These are phyloP conservation scores for Tachysurus vachellii DNA, from an alignment of 2,113 vertebrate genomes.

Conservation along the genomic window DNA sequence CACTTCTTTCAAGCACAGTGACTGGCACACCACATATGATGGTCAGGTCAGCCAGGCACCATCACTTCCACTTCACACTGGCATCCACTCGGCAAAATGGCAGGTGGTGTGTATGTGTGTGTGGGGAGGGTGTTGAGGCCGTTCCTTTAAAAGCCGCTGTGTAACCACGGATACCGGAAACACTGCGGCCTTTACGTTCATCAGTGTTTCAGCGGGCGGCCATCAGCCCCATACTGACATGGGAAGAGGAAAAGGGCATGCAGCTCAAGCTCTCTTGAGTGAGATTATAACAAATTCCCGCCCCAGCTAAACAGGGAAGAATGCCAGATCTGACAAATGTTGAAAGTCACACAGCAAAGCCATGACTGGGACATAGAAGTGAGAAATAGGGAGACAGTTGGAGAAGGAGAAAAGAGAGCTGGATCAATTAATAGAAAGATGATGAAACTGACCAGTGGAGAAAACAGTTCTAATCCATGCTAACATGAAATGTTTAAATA, in stretches of 20 bases:
- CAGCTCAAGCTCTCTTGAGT: constrained; percentile 68
- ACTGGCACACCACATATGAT: background rate
- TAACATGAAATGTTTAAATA: background rate
- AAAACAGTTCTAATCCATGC: background rate
- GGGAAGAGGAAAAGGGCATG: constrained; percentile 61
- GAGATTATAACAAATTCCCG: constrained; percentile 67
- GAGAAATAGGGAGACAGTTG: background rate
- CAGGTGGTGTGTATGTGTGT: constrained; percentile 35
- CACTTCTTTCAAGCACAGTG: constrained; percentile 51
- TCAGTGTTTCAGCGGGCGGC: constrained; percentile 46
- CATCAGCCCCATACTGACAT: constrained; percentile 49
- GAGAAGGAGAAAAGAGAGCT: background rate
- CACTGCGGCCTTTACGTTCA: constrained; percentile 66
- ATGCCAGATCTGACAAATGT: constrained; percentile 68
- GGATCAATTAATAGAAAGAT: background rate
- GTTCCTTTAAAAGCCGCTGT: constrained; percentile 59
- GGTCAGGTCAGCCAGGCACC: constrained; percentile 45
- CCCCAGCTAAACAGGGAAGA: constrained; percentile 56
- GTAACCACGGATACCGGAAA: constrained; percentile 78
- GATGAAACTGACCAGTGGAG: background rate
- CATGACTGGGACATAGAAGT: constrained; percentile 24
- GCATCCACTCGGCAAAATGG: constrained; percentile 68
- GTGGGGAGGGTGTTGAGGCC: constrained; percentile 24
- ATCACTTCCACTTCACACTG: constrained; percentile 73
- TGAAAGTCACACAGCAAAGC: constrained; percentile 67